phyloP scores from a whole-genome alignment of 1,140 invertebrate species.

The Nixonia krombeini region DNA sequence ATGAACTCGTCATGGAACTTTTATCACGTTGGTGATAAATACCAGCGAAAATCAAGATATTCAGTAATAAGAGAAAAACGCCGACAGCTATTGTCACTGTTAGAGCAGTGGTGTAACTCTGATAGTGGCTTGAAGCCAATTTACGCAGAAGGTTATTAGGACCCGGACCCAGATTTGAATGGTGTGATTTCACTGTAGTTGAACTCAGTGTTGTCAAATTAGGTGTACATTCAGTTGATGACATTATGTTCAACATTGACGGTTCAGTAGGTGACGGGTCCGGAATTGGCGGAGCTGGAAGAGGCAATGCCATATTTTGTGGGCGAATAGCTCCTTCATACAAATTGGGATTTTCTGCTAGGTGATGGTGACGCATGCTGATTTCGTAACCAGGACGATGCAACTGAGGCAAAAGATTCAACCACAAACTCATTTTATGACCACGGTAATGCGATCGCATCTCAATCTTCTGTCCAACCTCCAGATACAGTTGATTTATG shows the following conservation, averaged over 20 bases:
- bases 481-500: slow-evolving; percentile 89
- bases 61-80: slow-evolving; percentile 88
- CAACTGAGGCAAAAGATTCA: slow-evolving; percentile 91
- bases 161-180: slow-evolving; percentile 56
- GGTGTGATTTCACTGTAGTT: slow-evolving; percentile 58
- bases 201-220: slow-evolving; percentile 67
- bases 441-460: slow-evolving; percentile 88
- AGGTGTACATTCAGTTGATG: slow-evolving; percentile 66
- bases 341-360: slow-evolving; percentile 78
- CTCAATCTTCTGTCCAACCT: slow-evolving; percentile 81
- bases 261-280: slow-evolving; percentile 68
- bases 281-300: slow-evolving; percentile 68
- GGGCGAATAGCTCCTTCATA: slow-evolving; percentile 81
- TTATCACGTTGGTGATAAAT: slow-evolving; percentile 93
- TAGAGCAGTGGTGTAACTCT: slow-evolving; percentile 90
- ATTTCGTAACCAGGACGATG: slow-evolving; percentile 83
- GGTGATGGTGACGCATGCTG: slow-evolving; percentile 84
- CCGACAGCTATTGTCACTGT: slow-evolving; percentile 95
- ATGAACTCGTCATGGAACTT: slow-evolving; percentile 58
- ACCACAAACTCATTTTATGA: slow-evolving; percentile 93
- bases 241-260: slow-evolving; percentile 54
- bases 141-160: slow-evolving; percentile 81
- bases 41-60: slow-evolving; percentile 94
- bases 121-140: slow-evolving; percentile 83
- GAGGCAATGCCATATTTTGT: slow-evolving; percentile 77